Base-by-base conservation (phyloP, 1,140 invertebrate genomes). In the Plodia interpunctella region DNA sequence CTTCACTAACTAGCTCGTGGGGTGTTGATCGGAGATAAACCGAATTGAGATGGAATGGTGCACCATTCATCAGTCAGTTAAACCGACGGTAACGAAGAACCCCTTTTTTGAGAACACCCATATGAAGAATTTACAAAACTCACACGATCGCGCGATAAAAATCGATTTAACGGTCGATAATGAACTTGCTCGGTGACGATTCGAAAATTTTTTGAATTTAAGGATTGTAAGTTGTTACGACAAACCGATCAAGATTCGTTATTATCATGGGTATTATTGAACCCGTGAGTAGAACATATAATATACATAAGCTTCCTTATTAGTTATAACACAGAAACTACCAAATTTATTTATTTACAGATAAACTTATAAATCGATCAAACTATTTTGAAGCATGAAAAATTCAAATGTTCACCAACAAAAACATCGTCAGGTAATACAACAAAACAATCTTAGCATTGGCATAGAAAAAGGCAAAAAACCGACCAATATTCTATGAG, bases 41-140 rank as follows among this genome's bases (percentile, higher is more conserved):
- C 81, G 76, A 86, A 87, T 86, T 84, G 83, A 87, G 86, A 80
- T 70, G 72, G 70, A 76, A 78, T 60, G 73, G 66, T 72, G 60
- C 53, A 72, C 83, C 74, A 83, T 86, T 83, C 79, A 86, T 83
- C 83, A 82, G 83, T 86, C 83, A 83, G 74, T 86, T 83, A 83
- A 65, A 57, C 60, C 57, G 49, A 50, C 60, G 70, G 79, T 83
- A 81, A 86, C 74, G 79, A 80, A 76, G 55, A 70, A 57, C 63
- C 63, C 65, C 76, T 77, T 81, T 84, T 80, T 80, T 78, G 72
- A 69, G 58, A 54, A 62, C 54, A 53, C 11, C 79, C 80, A 72
- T 80, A 83, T 75, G 30, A 62, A 76, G 74, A 66, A 61, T 65
- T 62, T 63, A 53, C 70, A 77, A 81, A 74, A 77, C 66, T 75